A percentile compares a stretch with the other conserved stretches of the same genome.
Conservation (phyloP, 2,888 invertebrate genomes). For the Lissonota sp. region DNA sequence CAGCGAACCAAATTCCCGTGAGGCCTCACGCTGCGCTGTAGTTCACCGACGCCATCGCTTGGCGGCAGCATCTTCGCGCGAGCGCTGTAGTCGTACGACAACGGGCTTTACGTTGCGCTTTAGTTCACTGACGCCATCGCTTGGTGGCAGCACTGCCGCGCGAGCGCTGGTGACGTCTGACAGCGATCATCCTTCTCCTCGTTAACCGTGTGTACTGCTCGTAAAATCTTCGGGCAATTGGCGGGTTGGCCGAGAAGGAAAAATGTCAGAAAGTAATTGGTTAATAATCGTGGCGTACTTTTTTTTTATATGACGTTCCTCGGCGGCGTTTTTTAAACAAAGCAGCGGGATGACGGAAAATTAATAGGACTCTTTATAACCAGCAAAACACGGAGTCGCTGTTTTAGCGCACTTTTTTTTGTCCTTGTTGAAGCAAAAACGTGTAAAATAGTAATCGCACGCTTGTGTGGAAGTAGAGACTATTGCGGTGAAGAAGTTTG, state of each 20-base stretch:
- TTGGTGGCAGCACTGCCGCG: conserved; percentile 10
- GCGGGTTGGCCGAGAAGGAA: not conserved
- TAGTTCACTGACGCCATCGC: conserved; percentile 31
- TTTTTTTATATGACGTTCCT: too few relatives aligned
- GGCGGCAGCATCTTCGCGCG: conserved; percentile 19
- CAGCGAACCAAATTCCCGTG: conserved; percentile 19
- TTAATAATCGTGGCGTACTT: too few relatives aligned
- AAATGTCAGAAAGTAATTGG: too few relatives aligned
- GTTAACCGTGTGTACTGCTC: conserved; percentile 18
- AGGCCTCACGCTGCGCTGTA: not conserved
- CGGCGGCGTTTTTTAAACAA: too few relatives aligned
- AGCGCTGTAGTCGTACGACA: conserved; percentile 42
- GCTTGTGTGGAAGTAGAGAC: too few relatives aligned
- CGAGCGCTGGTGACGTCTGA: conserved; percentile 41
- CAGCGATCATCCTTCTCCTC: conserved; percentile 47
- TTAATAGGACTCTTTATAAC: too few relatives aligned
- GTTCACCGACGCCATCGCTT: conserved; percentile 27
- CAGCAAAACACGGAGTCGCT: too few relatives aligned
- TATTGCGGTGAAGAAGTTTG: not conserved
- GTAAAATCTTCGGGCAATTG: not conserved
- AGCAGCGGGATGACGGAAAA: too few relatives aligned
- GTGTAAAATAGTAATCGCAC: too few relatives aligned
- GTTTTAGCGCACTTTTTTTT: too few relatives aligned
- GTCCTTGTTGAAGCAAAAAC: too few relatives aligned
- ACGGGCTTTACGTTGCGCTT: conserved; percentile 10